A percentile compares a stretch with the other conserved stretches of the same genome.
Conservation (phyloP, 2,888 invertebrate species). For the Eilema depressum region DNA sequence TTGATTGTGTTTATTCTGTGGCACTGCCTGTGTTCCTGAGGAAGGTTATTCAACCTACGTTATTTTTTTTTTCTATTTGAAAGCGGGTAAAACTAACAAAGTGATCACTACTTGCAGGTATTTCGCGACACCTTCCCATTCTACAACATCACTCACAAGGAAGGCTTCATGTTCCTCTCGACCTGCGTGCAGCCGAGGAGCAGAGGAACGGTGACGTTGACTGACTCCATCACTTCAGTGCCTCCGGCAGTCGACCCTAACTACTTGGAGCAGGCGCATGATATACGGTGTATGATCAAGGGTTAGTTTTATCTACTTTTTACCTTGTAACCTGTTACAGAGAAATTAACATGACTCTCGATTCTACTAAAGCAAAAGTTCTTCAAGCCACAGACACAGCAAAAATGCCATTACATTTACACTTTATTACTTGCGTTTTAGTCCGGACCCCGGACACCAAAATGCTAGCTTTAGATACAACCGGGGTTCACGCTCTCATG, state of each 20-base stretch:
- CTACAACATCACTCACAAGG: slow-evolving; percentile 87
- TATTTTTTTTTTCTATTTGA: background rate
- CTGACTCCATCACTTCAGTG: slow-evolving; percentile 84
- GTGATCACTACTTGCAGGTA: slow-evolving; percentile 71
- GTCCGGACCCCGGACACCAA: too few species aligned
- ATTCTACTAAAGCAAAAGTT: too few species aligned
- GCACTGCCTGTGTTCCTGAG: too few species aligned
- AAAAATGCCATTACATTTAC: too few species aligned
- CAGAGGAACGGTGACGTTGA: slow-evolving; percentile 89
- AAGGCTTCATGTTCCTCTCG: slow-evolving; percentile 90
- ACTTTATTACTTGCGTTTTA: too few species aligned
- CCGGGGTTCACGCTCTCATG: too few species aligned
- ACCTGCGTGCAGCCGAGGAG: slow-evolving; percentile 91
- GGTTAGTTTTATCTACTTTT: slow-evolving; percentile 67
- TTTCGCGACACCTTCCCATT: slow-evolving; percentile 90
- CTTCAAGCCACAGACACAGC: too few species aligned
- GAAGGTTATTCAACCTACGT: background rate
- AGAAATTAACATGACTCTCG: too few species aligned
- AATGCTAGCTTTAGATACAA: too few species aligned
- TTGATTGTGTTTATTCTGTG: too few species aligned
- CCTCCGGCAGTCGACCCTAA: slow-evolving; percentile 92
- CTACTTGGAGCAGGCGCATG: slow-evolving; percentile 88
- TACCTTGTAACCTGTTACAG: too few species aligned
- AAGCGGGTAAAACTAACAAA: background rate
- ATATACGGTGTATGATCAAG: slow-evolving; percentile 88